phyloP scores from a whole-genome alignment of 1,140 invertebrate species.

The Drosophila lacteicornis region DNA sequence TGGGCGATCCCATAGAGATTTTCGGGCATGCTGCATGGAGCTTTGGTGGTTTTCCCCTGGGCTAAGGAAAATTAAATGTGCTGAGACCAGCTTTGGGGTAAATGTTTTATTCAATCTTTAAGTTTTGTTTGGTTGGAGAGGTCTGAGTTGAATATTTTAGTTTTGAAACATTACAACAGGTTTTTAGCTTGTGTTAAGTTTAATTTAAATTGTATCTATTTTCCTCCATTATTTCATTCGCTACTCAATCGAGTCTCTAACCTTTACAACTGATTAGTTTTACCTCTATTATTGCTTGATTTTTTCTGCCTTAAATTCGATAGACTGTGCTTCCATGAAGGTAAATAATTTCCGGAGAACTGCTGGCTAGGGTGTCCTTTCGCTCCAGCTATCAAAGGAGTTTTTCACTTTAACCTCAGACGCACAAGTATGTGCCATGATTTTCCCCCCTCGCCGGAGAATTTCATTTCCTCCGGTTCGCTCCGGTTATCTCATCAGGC shows the following conservation, averaged over 20 bases:
- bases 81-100: not conserved
- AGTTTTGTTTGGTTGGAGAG: not conserved
- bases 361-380: slow-evolving; percentile 1
- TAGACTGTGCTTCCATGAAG: not conserved
- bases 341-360: slow-evolving; percentile 32
- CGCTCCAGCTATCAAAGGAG: slow-evolving; percentile 9
- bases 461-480: slow-evolving; percentile 38
- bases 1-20: slow-evolving; percentile 27
- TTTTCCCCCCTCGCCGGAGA: slow-evolving; percentile 21
- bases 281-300: not conserved
- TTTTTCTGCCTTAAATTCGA: not conserved
- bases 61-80: not conserved
- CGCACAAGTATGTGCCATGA: slow-evolving; percentile 40
- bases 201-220: not conserved
- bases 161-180: too few relatives aligned
- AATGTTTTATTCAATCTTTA: slow-evolving; percentile 1
- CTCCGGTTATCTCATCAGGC: slow-evolving; percentile 34
- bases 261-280: not conserved
- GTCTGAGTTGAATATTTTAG: not conserved
- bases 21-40: slow-evolving; percentile 16
- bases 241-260: not conserved
- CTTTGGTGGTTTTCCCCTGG: not conserved
- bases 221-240: not conserved
- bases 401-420: slow-evolving; percentile 40
- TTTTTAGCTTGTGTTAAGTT: too few relatives aligned